Evolutionary conservation across 2,797 vertebrate genomes (phyloP).

Genomic region (Crocidura indochinensis): DNA sequence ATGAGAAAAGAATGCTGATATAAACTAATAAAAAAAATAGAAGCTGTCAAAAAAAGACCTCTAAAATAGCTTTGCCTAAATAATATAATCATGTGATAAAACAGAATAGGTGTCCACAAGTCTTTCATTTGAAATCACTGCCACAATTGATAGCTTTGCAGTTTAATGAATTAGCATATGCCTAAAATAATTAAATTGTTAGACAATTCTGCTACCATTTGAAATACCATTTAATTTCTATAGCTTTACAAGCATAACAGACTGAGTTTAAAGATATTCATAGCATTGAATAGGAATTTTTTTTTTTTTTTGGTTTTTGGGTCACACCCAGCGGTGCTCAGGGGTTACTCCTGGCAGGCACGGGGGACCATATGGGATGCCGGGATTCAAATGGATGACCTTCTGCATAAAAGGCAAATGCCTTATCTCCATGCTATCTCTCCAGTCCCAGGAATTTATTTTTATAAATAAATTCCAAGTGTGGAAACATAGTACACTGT

Average conservation of each 20-base stretch:
- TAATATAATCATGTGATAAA: conserved; percentile 46
- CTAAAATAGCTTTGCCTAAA: conserved; percentile 13
- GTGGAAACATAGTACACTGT: too few relatives aligned
- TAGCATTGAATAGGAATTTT: background rate
- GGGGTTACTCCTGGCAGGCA: too few relatives aligned
- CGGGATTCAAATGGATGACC: too few relatives aligned
- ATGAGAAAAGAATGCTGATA: background rate
- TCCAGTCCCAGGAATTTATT: conserved; percentile 32
- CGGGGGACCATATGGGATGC: too few relatives aligned
- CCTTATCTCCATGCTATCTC: too few relatives aligned
- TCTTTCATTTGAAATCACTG: conserved; percentile 24
- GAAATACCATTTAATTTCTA: conserved; percentile 39
- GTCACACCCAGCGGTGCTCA: too few relatives aligned
- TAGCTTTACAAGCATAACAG: conserved; percentile 30
- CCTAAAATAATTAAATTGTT: conserved; percentile 34
- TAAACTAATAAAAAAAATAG: conserved; percentile 4
- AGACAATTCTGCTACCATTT: conserved; percentile 56
- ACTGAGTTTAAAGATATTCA: conserved; percentile 27
- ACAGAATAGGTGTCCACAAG: background rate
- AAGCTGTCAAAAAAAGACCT: conserved; percentile 56
- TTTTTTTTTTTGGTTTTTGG: too few relatives aligned
- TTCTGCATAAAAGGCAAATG: too few relatives aligned
- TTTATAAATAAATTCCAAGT: conserved; percentile 32
- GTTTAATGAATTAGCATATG: conserved; percentile 40
- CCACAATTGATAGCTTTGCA: background rate